Evolutionary conservation across 2,113 vertebrate genomes (phyloP).

Genomic region (Halichoerus grypus): DNA sequence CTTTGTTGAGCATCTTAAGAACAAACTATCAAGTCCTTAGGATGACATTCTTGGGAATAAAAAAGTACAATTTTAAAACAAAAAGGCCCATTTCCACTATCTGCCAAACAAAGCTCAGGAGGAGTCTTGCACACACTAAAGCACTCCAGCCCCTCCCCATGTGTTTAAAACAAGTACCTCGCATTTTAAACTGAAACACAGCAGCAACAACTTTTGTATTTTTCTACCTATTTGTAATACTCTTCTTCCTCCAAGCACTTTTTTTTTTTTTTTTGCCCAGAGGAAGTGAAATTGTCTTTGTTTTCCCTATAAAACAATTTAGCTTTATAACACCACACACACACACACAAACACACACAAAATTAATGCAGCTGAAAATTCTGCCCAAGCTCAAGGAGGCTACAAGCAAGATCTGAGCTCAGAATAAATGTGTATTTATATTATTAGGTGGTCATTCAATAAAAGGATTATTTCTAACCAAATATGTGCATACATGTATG

Average conservation of each 20-base stretch:
- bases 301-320: constrained; percentile 78
- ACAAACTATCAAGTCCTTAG: constrained; percentile 50
- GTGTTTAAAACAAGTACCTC: not conserved
- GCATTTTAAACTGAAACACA: not conserved
- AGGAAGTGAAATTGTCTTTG: constrained; percentile 72
- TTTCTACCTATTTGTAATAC: constrained; percentile 32
- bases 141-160: not conserved
- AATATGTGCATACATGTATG: constrained; percentile 80
- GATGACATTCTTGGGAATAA: constrained; percentile 30
- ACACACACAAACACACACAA: not conserved
- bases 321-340: constrained; percentile 48
- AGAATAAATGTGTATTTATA: constrained; percentile 75
- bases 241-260: not conserved
- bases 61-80: constrained; percentile 53
- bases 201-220: not conserved
- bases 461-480: constrained; percentile 85
- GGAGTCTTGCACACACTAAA: not conserved
- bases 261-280: constrained; percentile 14
- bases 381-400: constrained; percentile 45
- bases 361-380: constrained; percentile 42
- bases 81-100: constrained; percentile 49
- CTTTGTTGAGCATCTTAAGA: constrained; percentile 12
- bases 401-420: not conserved
- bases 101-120: constrained; percentile 33
- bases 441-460: constrained; percentile 79